These are phyloP conservation scores for Cheilosia grossa DNA, from an alignment of 2,888 invertebrate species.

Conservation along the genomic window DNA sequence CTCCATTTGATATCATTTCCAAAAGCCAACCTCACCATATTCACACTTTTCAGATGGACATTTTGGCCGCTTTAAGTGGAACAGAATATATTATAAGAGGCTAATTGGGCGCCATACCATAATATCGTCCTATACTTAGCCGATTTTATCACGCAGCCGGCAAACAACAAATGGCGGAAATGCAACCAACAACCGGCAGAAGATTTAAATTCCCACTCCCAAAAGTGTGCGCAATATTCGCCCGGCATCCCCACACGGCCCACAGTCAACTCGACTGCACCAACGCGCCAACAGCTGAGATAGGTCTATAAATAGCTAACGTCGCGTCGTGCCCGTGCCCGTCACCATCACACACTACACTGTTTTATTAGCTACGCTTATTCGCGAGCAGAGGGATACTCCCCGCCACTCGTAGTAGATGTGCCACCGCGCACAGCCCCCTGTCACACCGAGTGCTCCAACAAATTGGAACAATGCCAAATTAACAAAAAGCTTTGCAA, in stretches of 20 bases:
- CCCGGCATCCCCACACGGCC: background rate
- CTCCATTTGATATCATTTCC: background rate
- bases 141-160: background rate
- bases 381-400: conserved; percentile 37
- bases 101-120: conserved; percentile 56
- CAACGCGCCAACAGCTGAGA: conserved; percentile 53
- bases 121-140: conserved; percentile 10
- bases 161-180: conserved; percentile 21
- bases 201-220: conserved; percentile 34
- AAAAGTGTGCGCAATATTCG: conserved; percentile 4
- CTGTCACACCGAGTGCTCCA: conserved; percentile 27
- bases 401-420: conserved; percentile 9
- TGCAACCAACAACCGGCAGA: conserved; percentile 26
- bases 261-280: conserved; percentile 22
- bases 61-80: conserved; percentile 48
- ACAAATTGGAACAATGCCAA: conserved; percentile 73
- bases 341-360: conserved; percentile 28
- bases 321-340: conserved; percentile 1
- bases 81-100: conserved; percentile 19
- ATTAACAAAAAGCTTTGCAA: conserved; percentile 65
- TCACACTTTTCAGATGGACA: conserved; percentile 16
- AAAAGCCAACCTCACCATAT: conserved; percentile 26
- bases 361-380: conserved; percentile 48
- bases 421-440: background rate
- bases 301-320: conserved; percentile 53